Evolutionary conservation across 2,797 vertebrate species (phyloP), one percentile per base, ranked within the genome.

Genomic region (Anguilla marmorata): DNA sequence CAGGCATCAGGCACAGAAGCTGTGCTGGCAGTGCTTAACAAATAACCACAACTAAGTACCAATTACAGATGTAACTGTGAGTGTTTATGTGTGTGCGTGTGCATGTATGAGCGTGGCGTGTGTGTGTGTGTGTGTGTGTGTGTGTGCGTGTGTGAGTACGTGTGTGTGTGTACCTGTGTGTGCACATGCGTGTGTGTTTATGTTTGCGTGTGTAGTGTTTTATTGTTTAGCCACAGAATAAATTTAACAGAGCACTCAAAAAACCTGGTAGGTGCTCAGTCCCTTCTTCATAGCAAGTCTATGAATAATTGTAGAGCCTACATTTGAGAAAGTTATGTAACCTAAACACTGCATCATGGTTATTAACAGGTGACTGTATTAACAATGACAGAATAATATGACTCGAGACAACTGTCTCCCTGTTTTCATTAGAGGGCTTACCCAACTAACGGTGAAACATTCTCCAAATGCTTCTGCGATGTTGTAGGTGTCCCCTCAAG

Each of bases 51-150:
- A 69, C 63, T 27, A 69, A 11, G 24, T 24, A 63, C 12, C 63
- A 69, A 7, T 69, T 69, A 27, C 63, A 27, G n/a, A n/a, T 50
- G 93, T 91, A 92, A 89, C 83, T 88, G 56, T 11, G 91, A 91
- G 91, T 92, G 92, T 93, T 69, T 92, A 3, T 2, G 86, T 91
- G 91, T 93, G 91, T 89, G 91, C 89, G 91, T 92, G 90, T 90
- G 89, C 91, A 91, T 87, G 52, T 89, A 84, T 89, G 41, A 45
- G 41, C 3, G 41, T 45, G 41, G 41, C 41, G 4, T 41, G 12
- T 16, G 52, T 41, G 74, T 74, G 74, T 74, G 80, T 80, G 87
- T 88, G 66, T 88, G 74, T 80, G 76, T 74, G 84, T 66, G 58
- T 66, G 85, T 21, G 85, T 50, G 41, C 3, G 27, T 54, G 69